Evolutionary conservation across 2,888 invertebrate species (phyloP).

Genomic region (Fragum sueziense): DNA sequence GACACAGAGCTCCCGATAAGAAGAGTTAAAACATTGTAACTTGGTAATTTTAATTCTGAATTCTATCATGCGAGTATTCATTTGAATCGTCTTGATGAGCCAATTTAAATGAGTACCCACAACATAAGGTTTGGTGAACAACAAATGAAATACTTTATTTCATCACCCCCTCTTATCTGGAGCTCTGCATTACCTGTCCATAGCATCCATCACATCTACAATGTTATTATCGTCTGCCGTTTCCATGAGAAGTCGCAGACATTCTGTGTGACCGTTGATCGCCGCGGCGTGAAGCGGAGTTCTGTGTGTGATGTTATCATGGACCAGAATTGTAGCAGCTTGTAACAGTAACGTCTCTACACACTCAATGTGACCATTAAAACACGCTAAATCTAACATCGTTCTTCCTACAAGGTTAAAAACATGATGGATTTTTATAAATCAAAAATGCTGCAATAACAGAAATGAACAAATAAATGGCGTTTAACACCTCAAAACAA

Average conservation of each 20-base stretch:
- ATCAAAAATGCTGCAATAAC: too few relatives aligned
- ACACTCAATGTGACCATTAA: conserved; percentile 85
- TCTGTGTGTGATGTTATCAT: conserved; percentile 83
- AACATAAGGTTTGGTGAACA: too few relatives aligned
- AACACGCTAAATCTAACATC: conserved; percentile 85
- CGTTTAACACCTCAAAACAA: too few relatives aligned
- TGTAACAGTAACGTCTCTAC: conserved; percentile 85
- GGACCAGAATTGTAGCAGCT: conserved; percentile 85
- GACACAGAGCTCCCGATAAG: too few relatives aligned
- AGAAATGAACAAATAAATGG: too few relatives aligned
- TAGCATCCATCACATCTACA: conserved; percentile 80
- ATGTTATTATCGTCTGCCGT: conserved; percentile 79
- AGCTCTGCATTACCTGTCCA: conserved; percentile 79
- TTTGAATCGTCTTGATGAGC: too few relatives aligned
- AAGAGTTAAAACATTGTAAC: too few relatives aligned
- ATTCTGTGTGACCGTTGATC: conserved; percentile 85
- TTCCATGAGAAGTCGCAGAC: conserved; percentile 84
- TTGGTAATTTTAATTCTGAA: too few relatives aligned
- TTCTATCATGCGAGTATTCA: too few relatives aligned
- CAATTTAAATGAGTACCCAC: too few relatives aligned
- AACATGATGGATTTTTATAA: too few relatives aligned
- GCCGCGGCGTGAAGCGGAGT: conserved; percentile 86
- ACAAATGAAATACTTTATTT: neutral
- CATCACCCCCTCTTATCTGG: too few relatives aligned
- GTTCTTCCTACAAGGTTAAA: conserved; percentile 83